Base-by-base conservation (phyloP, 2,888 invertebrate genomes). In the Eubasilissa splendida region DNA sequence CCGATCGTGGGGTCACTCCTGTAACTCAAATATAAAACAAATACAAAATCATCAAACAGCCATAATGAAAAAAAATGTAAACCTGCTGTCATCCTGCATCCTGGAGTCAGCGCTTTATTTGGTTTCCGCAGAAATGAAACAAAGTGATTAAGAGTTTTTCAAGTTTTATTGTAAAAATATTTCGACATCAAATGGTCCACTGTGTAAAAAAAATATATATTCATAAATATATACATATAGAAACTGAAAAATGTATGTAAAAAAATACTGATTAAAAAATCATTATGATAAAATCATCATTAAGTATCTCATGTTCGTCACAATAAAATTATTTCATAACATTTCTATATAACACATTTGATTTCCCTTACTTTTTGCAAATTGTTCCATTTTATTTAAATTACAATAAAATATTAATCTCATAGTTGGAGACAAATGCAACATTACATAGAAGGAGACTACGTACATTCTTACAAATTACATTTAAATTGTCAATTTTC, bases 151-250 rank as follows among this genome's bases (percentile, higher is more conserved):
- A 80, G 31, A 53, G 65, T 76, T 80, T 80, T 81, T 80, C 63
- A 70, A 73, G 65, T 77, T 83, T 83, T 80, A 83, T 84, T 84
- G 83, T 59, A 84, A 84, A 84, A 84, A 84, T 84, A 84, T 80
- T 83, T 82, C 71, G 82, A 82, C 83, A 83, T 83, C 80, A 79
- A 79, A 83, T 84, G 81, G 83, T 83, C 84, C 83, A 80, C 79
- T 81, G 81, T 80, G 82, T 84, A 84, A 83, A 84, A 84, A 84
- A 83, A 82, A 84, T 84, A 83, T 84, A 82, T 82, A 84, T 83
- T 82, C 80, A 84, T 81, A 83, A 81, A 83, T 84, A 79, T 81
- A 83, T 79, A 83, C 77, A 81, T 76, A 82, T 75, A 70, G 77
- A 81, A 81, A 83, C 83, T 60, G 82, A 83, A 83, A 83, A 82